A percentile compares a stretch with the other conserved stretches of the same genome.
phyloP scores from a whole-genome alignment of 2,888 invertebrate genomes.

The Cantharis flavilabris region DNA sequence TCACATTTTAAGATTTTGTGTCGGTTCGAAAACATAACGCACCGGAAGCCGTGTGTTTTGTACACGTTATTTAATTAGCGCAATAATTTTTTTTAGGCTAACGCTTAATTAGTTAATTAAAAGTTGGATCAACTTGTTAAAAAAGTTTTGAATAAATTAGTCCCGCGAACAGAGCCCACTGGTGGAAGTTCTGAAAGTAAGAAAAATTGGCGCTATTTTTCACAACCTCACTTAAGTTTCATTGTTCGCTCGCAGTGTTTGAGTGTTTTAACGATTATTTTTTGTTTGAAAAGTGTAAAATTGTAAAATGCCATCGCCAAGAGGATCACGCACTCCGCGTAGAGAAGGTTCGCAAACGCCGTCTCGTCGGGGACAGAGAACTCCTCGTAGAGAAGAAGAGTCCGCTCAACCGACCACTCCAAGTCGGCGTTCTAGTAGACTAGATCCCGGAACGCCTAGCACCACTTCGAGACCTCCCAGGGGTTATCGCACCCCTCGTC shows the following conservation, averaged over 20 bases:
- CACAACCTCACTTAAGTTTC: background rate
- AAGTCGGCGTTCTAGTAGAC: conserved; percentile 11
- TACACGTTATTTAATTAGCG: background rate
- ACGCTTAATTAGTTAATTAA: background rate
- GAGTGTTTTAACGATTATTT: background rate
- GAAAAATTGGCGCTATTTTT: background rate
- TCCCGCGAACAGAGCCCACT: background rate
- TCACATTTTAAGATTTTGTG: background rate
- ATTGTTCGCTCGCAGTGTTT: background rate
- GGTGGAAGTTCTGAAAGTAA: background rate
- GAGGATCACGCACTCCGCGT: conserved; percentile 23
- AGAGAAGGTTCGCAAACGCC: conserved; percentile 24
- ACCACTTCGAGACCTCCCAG: conserved; percentile 9
- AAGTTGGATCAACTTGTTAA: background rate
- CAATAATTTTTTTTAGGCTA: background rate
- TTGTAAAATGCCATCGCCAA: conserved; percentile 32
- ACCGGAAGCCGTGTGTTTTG: background rate
- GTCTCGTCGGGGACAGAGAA: conserved; percentile 18
- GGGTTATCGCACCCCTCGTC: conserved; percentile 22
- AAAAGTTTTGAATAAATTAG: background rate
- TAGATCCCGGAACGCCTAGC: conserved; percentile 20
- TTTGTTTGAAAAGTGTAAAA: background rate
- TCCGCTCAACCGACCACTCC: conserved; percentile 20
- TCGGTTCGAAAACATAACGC: background rate
- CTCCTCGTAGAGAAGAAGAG: conserved; percentile 11